phyloP scores from a whole-genome alignment of 1,140 invertebrate genomes.

The Charaxes varanes region DNA sequence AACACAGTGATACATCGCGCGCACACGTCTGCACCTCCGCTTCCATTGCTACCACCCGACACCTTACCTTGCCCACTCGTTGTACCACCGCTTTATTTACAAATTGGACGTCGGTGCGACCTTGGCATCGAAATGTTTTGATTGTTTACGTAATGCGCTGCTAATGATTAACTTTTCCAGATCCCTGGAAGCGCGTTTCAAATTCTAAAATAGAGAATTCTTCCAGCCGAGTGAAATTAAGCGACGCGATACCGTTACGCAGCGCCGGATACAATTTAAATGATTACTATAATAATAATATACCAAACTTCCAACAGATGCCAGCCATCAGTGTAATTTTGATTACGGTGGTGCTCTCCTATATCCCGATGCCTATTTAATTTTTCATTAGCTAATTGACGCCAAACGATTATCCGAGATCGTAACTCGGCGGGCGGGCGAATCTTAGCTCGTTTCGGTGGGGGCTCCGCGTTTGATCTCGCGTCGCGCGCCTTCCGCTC shows the following conservation, averaged over 20 bases:
- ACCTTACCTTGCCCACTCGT: slow-evolving; percentile 17
- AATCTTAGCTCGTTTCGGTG: slow-evolving; percentile 38
- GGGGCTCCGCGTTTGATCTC: slow-evolving; percentile 58
- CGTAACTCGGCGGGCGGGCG: slow-evolving; percentile 49
- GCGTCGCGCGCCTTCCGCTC: slow-evolving; percentile 30
- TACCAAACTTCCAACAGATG: slow-evolving; percentile 42
- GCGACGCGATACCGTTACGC: too few relatives aligned
- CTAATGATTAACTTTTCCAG: neutral
- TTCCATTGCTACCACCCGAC: slow-evolving; percentile 27
- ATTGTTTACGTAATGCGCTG: neutral
- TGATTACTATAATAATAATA: slow-evolving; percentile 11
- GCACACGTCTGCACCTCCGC: slow-evolving; percentile 16
- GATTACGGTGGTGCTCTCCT: slow-evolving; percentile 51
- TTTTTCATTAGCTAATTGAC: slow-evolving; percentile 74
- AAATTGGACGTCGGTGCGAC: slow-evolving; percentile 3
- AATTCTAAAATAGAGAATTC: too few relatives aligned
- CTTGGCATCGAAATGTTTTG: slow-evolving; percentile 12
- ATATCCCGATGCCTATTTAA: slow-evolving; percentile 52
- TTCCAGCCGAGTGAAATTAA: too few relatives aligned
- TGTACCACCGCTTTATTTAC: slow-evolving; percentile 11
- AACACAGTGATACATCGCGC: slow-evolving; percentile 39
- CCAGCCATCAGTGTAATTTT: slow-evolving; percentile 61
- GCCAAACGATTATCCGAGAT: slow-evolving; percentile 63
- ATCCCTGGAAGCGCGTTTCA: too few relatives aligned
- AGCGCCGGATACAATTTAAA: slow-evolving; percentile 12